phyloP scores from a whole-genome alignment of 2,113 vertebrate species.

The Pedetes capensis region DNA sequence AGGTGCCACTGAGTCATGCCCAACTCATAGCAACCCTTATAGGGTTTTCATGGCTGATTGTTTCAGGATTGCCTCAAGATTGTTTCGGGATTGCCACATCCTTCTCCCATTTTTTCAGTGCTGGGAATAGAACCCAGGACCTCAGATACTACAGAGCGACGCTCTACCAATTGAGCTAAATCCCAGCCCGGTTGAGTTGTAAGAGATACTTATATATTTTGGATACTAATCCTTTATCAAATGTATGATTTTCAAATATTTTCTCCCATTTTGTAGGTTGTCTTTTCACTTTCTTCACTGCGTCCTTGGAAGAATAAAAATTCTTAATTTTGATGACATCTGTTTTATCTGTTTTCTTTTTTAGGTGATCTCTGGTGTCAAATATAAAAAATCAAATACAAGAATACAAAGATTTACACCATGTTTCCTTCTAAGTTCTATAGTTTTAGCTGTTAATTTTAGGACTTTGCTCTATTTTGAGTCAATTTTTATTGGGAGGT shows the following conservation, averaged over 20 bases:
- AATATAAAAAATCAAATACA: slow-evolving; percentile 15
- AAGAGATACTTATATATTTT: neutral
- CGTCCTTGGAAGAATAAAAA: slow-evolving; percentile 2
- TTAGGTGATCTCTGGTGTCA: neutral
- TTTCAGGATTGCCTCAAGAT: too few species aligned
- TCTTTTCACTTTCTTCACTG: slow-evolving; percentile 22
- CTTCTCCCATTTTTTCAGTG: too few species aligned
- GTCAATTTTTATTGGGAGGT: neutral
- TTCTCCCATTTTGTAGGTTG: neutral
- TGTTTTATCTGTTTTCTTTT: neutral
- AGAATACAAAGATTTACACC: neutral
- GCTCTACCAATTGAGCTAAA: too few species aligned
- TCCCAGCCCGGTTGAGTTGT: too few species aligned
- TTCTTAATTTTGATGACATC: slow-evolving; percentile 23
- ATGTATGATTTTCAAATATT: neutral
- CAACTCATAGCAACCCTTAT: too few species aligned
- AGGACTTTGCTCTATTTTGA: neutral
- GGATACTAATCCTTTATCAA: neutral
- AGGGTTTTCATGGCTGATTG: too few species aligned
- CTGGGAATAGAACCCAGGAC: too few species aligned
- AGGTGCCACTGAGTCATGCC: too few species aligned
- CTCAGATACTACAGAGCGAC: too few species aligned
- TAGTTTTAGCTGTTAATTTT: neutral
- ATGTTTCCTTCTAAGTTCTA: neutral
- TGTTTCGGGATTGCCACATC: too few species aligned